Percentiles rank a stretch among this genome's conserved stretches.
Evolutionary conservation across 92 coral and sea anemone genomes (phyloP).

Genomic region (Isaurus tuberculatus): DNA sequence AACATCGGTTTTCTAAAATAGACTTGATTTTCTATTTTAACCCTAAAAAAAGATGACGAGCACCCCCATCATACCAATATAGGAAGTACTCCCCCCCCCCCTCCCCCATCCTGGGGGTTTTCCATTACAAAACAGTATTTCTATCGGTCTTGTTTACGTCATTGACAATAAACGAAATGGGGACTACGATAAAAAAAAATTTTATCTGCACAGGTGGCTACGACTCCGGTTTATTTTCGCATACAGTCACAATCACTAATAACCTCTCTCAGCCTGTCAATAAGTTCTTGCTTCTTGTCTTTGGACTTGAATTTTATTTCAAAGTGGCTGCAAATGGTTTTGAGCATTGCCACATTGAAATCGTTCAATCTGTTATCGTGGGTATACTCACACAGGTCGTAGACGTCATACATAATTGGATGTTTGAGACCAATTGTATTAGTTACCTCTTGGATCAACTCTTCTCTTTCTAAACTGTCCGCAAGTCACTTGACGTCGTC

Average conservation of each 20-base stretch:
- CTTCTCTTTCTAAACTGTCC: constrained; percentile 50
- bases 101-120: no score
- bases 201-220: background rate
- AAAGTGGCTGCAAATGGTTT: constrained; percentile 66
- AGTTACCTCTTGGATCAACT: constrained; percentile 41
- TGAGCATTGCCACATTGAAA: constrained; percentile 64
- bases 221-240: constrained; percentile 22
- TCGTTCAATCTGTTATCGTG: constrained; percentile 34
- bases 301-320: constrained; percentile 62
- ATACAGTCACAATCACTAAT: constrained; percentile 61
- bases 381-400: constrained; percentile 55
- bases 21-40: no score
- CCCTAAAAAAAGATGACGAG: no score
- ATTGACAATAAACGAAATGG: constrained; percentile 14
- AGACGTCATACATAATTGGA: constrained; percentile 52
- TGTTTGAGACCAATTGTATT: constrained; percentile 45
- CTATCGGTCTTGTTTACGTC: constrained; percentile 9
- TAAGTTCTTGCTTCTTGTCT: constrained; percentile 66
- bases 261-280: constrained; percentile 60
- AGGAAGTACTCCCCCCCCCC: background rate
- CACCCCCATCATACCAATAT: background rate
- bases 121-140: constrained; percentile 18
- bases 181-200: background rate
- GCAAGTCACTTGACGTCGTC: constrained; percentile 37
- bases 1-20: no score